Conservation (phyloP, 1,140 invertebrate species). For the Ptiloglossa arizonensis region DNA sequence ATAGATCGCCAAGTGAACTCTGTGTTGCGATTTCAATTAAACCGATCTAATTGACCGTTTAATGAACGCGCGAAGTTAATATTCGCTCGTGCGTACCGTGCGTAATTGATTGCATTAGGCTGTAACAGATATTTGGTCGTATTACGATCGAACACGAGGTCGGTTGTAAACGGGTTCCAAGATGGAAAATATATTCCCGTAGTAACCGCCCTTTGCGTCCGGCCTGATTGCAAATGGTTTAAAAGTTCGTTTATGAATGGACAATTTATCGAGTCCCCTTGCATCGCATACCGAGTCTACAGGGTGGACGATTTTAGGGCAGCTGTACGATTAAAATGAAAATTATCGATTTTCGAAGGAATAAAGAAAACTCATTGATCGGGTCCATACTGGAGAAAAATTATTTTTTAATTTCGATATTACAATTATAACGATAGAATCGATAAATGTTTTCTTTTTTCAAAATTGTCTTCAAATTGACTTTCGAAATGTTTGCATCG, state of each 20-base stretch:
- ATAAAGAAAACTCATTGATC: too few species aligned
- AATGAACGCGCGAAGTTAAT: neutral
- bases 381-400: too few species aligned
- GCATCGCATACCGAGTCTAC: neutral
- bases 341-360: too few species aligned
- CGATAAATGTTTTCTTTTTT: too few species aligned
- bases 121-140: neutral
- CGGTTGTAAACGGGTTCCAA: neutral
- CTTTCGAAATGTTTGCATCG: too few species aligned
- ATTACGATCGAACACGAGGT: neutral
- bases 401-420: too few species aligned
- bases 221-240: neutral
- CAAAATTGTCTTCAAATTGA: too few species aligned
- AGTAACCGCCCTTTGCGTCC: neutral
- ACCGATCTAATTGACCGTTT: neutral
- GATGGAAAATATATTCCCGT: neutral
- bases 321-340: neutral
- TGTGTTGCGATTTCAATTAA: neutral
- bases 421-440: too few species aligned
- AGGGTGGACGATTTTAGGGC: neutral
- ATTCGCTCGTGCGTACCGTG: neutral
- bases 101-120: neutral
- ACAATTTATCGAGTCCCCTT: neutral
- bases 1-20: neutral
- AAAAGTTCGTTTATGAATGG: conserved; percentile 10